These are phyloP conservation scores for mouse (Mus musculus) DNA, from an alignment of 2,113 vertebrate species.

Conservation along the genomic window GRCm39 chr9:84669001-84669500, in stretches of 20 bases:
- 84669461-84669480: background rate
- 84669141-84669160: background rate
- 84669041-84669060: background rate
- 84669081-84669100: background rate
- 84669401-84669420: background rate
- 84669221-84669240: background rate
- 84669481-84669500: background rate
- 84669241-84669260: background rate
- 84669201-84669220: background rate
- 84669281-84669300: background rate
- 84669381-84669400: background rate
- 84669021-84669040: background rate
- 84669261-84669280: background rate
- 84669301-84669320: background rate
- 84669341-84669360: background rate
- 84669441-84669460: slow-evolving; percentile 35
- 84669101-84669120: background rate
- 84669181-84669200: background rate
- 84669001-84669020: background rate
- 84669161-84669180: background rate
- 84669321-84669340: background rate
- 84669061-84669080: background rate
- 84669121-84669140: background rate
- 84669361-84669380: background rate
- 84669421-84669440: background rate